A percentile compares a stretch with the other conserved stretches of the same genome.
phyloP scores from a whole-genome alignment of 92 coral and sea anemone genomes.

The Muricea muricata region DNA sequence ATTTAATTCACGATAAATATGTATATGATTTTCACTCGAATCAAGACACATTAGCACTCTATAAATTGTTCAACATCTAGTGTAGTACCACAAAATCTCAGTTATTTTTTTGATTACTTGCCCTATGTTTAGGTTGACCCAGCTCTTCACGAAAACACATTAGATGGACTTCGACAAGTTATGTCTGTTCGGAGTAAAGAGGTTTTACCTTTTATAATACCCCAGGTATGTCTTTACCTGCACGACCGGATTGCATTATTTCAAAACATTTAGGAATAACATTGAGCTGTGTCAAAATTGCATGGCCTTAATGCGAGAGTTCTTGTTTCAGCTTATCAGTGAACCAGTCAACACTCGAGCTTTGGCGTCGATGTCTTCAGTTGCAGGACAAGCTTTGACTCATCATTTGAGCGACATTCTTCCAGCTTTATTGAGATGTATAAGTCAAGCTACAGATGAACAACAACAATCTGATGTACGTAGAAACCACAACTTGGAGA shows the following conservation, averaged over 20 bases:
- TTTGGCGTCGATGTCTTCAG: constrained; percentile 93
- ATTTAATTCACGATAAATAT: no score
- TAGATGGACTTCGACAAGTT: constrained; percentile 95
- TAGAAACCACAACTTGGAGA: no score
- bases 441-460: constrained; percentile 72
- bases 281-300: no score
- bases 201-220: constrained; percentile 94
- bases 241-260: no score
- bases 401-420: constrained; percentile 81
- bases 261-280: no score
- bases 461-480: constrained; percentile 60
- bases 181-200: constrained; percentile 97
- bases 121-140: constrained; percentile 77
- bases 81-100: no score
- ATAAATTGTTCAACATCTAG: not conserved
- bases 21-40: no score
- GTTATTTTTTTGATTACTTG: no score
- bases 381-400: constrained; percentile 90
- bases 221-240: constrained; percentile 96
- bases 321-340: constrained; percentile 74
- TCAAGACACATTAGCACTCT: no score
- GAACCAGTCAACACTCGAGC: constrained; percentile 96
- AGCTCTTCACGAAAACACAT: constrained; percentile 78
- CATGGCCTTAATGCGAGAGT: no score
- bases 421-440: constrained; percentile 83